Conservation (phyloP, 2,888 invertebrate genomes). For the Empis stercorea region DNA sequence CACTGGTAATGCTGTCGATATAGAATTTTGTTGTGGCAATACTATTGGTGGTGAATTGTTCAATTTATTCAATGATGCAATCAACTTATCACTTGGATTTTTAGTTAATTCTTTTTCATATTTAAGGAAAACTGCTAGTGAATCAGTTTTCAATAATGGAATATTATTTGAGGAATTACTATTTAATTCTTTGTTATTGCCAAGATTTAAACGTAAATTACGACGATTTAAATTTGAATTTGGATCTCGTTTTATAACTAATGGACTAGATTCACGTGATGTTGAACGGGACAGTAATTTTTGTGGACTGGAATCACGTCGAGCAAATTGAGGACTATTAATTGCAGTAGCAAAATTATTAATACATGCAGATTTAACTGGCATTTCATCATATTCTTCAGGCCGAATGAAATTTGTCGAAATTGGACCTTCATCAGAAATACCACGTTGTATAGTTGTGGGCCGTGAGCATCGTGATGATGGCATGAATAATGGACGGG, state of each 20-base stretch:
- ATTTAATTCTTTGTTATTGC: not conserved
- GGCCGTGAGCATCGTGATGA: slow-evolving; percentile 30
- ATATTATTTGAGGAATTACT: not conserved
- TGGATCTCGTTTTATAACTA: slow-evolving; percentile 12
- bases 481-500: slow-evolving; percentile 21
- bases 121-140: slow-evolving; percentile 33
- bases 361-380: slow-evolving; percentile 32
- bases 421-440: slow-evolving; percentile 36
- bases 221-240: slow-evolving; percentile 12
- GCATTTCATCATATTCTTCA: slow-evolving; percentile 36
- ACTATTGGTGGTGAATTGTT: not conserved
- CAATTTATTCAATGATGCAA: not conserved
- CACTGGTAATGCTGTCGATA: slow-evolving; percentile 2
- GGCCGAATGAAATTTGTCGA: slow-evolving; percentile 34
- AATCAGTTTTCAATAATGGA: slow-evolving; percentile 30
- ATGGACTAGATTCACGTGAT: slow-evolving; percentile 5
- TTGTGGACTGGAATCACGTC: slow-evolving; percentile 25
- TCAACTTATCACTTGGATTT: slow-evolving; percentile 4
- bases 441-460: slow-evolving; percentile 34
- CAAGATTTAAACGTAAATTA: slow-evolving; percentile 13
- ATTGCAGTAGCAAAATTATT: slow-evolving; percentile 27
- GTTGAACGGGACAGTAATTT: not conserved
- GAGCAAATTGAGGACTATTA: slow-evolving; percentile 29
- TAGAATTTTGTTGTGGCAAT: slow-evolving; percentile 13
- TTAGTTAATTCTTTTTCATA: slow-evolving; percentile 29